Evolutionary conservation across 2,797 vertebrate species (phyloP).

Genomic region (Enteromius thamalakanensis): DNA sequence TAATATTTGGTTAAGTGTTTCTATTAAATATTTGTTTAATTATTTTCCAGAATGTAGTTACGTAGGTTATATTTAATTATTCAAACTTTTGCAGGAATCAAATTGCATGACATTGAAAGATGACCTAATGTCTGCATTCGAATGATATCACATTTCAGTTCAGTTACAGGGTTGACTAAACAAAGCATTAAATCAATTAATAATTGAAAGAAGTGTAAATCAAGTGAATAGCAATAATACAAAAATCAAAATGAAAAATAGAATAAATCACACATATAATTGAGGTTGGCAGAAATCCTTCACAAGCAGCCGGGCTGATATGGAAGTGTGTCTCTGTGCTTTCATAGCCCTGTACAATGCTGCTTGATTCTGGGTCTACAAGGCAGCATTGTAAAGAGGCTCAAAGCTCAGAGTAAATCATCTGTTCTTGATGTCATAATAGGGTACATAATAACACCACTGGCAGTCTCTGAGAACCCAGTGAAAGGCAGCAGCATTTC

Average conservation of each 20-base stretch:
- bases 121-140: conserved; percentile 31
- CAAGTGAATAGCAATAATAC: background rate
- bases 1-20: too few relatives aligned
- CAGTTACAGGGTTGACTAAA: conserved; percentile 15
- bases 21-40: background rate
- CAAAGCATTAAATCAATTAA: background rate
- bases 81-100: conserved; percentile 25
- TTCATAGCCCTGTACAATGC: conserved; percentile 89
- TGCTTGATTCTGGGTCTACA: conserved; percentile 84
- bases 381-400: conserved; percentile 88
- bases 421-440: conserved; percentile 1
- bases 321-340: conserved; percentile 72
- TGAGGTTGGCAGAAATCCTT: conserved; percentile 59
- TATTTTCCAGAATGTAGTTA: background rate
- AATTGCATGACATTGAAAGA: conserved; percentile 29
- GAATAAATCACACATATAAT: conserved; percentile 47
- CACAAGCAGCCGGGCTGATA: conserved; percentile 47
- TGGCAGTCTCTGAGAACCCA: conserved; percentile 1
- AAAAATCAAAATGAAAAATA: background rate
- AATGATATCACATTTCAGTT: background rate
- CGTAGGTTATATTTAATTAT: conserved; percentile 18
- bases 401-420: conserved; percentile 78
- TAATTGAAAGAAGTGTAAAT: conserved; percentile 19
- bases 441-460: background rate
- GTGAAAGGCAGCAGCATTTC: conserved; percentile 2